Conservation (phyloP, 2,888 invertebrate species). For the Mythimna loreyi region DNA sequence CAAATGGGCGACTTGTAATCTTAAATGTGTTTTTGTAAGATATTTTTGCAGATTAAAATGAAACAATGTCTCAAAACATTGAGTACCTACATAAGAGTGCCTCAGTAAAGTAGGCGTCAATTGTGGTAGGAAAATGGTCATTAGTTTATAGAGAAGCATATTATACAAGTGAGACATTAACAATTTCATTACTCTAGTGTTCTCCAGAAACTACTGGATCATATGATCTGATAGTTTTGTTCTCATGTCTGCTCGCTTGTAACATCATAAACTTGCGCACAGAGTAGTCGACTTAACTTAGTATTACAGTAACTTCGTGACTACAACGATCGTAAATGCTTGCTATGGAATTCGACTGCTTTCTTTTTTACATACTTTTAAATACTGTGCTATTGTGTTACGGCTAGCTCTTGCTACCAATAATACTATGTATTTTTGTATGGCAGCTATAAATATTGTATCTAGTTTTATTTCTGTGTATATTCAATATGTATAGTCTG, state of each 20-base stretch:
- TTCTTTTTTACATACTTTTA: constrained; percentile 72
- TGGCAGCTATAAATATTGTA: constrained; percentile 59
- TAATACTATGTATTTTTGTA: constrained; percentile 63
- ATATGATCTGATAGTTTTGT: neutral
- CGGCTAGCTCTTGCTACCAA: constrained; percentile 60
- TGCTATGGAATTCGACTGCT: constrained; percentile 77
- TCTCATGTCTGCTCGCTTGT: constrained; percentile 13
- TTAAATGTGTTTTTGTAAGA: constrained; percentile 1
- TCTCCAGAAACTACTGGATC: constrained; percentile 27
- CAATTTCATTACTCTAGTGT: constrained; percentile 22
- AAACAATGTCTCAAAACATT: constrained; percentile 23
- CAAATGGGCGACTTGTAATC: neutral
- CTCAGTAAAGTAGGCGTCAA: constrained; percentile 49
- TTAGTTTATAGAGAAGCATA: constrained; percentile 23
- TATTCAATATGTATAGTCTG: constrained; percentile 44
- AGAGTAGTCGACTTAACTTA: constrained; percentile 56
- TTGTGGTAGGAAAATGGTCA: constrained; percentile 40
- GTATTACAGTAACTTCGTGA: constrained; percentile 60
- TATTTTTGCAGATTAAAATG: constrained; percentile 1
- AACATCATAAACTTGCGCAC: constrained; percentile 52
- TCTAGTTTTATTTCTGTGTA: constrained; percentile 62
- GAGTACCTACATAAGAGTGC: constrained; percentile 46
- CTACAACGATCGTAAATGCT: constrained; percentile 77
- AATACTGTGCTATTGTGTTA: constrained; percentile 59
- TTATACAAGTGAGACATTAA: constrained; percentile 15